A percentile compares a stretch with the other conserved stretches of the same genome.
Evolutionary conservation across 2,888 invertebrate genomes (phyloP).

Genomic region (Catocala nupta): DNA sequence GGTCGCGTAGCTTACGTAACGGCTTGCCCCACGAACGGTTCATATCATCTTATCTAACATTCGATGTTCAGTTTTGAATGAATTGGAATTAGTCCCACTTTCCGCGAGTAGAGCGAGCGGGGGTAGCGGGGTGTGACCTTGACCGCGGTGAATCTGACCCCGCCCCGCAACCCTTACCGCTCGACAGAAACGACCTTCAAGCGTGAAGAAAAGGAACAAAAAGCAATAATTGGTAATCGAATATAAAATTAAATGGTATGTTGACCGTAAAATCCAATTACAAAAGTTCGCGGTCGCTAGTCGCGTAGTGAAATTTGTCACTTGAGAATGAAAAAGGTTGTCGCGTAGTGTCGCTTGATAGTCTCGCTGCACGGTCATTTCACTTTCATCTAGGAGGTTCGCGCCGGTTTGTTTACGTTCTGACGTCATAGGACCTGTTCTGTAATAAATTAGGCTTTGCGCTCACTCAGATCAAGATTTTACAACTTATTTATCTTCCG

Average conservation of each 20-base stretch:
- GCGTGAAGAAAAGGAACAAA: slow-evolving; percentile 16
- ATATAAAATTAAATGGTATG: slow-evolving; percentile 20
- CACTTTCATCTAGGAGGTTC: no score
- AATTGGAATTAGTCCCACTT: neutral
- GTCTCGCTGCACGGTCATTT: no score
- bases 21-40: slow-evolving; percentile 21
- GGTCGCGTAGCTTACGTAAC: slow-evolving; percentile 40
- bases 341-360: no score
- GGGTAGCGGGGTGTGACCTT: slow-evolving; percentile 1
- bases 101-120: neutral
- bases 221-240: slow-evolving; percentile 27
- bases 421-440: no score
- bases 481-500: no score
- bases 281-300: slow-evolving; percentile 9
- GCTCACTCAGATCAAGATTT: no score
- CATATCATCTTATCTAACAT: slow-evolving; percentile 32
- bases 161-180: neutral
- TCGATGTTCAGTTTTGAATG: slow-evolving; percentile 13
- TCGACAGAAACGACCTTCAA: slow-evolving; percentile 18
- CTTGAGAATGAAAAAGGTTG: no score
- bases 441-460: no score
- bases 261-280: slow-evolving; percentile 28
- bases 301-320: neutral
- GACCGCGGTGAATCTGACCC: neutral
- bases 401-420: no score